Evolutionary conservation across 2,797 vertebrate genomes (phyloP).

Genomic region (Lophotriccus pileatus): DNA sequence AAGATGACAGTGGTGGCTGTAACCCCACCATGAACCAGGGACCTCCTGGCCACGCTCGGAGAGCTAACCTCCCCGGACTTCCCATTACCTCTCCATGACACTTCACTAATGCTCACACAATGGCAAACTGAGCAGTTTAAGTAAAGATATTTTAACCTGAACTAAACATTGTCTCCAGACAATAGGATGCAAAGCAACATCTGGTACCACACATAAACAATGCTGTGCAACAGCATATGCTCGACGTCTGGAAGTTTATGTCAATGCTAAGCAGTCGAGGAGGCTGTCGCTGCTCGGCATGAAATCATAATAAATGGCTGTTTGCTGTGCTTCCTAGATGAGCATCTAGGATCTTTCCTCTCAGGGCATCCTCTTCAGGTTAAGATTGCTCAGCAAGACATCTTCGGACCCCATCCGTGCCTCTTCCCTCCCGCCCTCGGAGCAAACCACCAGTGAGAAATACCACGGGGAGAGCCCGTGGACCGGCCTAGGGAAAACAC

Average conservation of each 20-base stretch:
- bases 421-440: not conserved
- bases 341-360: not conserved
- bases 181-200: constrained; percentile 68
- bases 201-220: constrained; percentile 56
- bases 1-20: constrained; percentile 81
- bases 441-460: not conserved
- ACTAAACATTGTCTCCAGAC: constrained; percentile 67
- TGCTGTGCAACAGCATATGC: constrained; percentile 31
- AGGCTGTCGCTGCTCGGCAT: not conserved
- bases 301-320: constrained; percentile 2
- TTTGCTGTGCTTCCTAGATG: not conserved
- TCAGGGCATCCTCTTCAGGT: not conserved
- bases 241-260: constrained; percentile 52
- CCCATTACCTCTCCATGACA: constrained; percentile 85
- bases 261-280: not conserved
- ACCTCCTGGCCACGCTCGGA: constrained; percentile 75
- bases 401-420: not conserved
- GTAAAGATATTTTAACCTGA: constrained; percentile 67
- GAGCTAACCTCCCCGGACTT: constrained; percentile 80
- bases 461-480: not conserved
- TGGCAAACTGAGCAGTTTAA: constrained; percentile 54
- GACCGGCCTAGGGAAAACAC: not conserved
- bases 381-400: not conserved
- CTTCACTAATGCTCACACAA: constrained; percentile 75
- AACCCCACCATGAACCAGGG: constrained; percentile 88